These are phyloP conservation scores for Arenaria interpres DNA, from an alignment of 2,113 vertebrate species.

Conservation along the genomic window DNA sequence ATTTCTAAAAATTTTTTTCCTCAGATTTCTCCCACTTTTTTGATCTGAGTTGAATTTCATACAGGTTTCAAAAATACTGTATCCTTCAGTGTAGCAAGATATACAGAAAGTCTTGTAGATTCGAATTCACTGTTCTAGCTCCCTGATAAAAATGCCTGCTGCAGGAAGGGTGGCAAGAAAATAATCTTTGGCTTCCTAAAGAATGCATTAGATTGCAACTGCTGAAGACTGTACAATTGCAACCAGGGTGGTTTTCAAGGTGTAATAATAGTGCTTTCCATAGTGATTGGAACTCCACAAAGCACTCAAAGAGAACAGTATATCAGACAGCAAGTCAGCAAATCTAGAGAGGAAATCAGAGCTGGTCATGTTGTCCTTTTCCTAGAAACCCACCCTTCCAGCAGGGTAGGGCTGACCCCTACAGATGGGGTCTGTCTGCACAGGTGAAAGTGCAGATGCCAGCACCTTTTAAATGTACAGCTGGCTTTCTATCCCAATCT, in stretches of 20 bases:
- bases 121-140: not conserved
- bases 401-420: not conserved
- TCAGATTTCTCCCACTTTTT: not conserved
- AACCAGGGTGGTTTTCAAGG: not conserved
- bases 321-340: not conserved
- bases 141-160: not conserved
- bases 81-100: not conserved
- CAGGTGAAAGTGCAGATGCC: not conserved
- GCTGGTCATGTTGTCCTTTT: fast-evolving
- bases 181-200: not conserved
- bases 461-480: not conserved
- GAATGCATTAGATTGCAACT: not conserved
- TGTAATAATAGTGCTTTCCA: not conserved
- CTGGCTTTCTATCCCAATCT: not conserved
- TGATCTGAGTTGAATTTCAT: not conserved
- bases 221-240: not conserved
- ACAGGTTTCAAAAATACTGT: not conserved
- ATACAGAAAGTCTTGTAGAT: not conserved
- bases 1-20: not conserved
- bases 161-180: not conserved
- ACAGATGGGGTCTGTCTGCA: not conserved
- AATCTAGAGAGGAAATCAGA: not conserved
- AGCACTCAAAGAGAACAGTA: not conserved
- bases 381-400: not conserved
- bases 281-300: not conserved